Conservation (phyloP, 2,113 vertebrate genomes). For the Salvelinus namaycush region DNA sequence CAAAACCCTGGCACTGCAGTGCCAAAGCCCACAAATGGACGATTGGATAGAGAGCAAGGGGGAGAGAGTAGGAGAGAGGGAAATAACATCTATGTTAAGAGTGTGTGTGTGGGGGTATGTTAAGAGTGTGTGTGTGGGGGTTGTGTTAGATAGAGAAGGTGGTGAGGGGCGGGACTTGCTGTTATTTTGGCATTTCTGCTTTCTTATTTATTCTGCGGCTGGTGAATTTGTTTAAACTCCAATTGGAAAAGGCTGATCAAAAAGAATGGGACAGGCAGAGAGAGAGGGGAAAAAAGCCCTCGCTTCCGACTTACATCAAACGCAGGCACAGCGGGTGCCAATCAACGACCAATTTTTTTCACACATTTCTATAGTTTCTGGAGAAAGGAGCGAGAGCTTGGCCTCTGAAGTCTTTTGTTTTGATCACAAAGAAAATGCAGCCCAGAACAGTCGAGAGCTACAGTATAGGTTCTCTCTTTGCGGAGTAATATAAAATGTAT, state of each 20-base stretch:
- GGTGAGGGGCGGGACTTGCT: not conserved
- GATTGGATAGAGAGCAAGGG: not conserved
- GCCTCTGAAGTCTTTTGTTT: constrained; percentile 9
- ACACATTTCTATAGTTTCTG: constrained; percentile 21
- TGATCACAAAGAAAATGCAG: not conserved
- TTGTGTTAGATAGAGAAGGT: constrained; percentile 5
- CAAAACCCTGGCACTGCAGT: not conserved
- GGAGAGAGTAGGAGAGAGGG: not conserved
- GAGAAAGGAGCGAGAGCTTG: not conserved
- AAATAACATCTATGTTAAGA: not conserved
- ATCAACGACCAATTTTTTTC: constrained; percentile 42
- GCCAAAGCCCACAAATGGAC: not conserved
- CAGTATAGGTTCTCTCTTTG: not conserved
- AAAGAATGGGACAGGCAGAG: constrained; percentile 22
- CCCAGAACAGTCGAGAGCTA: not conserved
- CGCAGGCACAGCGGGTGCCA: constrained; percentile 30
- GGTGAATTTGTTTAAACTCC: constrained; percentile 35
- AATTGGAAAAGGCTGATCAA: constrained; percentile 32
- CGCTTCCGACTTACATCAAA: constrained; percentile 44
- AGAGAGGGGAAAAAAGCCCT: constrained; percentile 25
- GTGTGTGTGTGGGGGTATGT: not conserved
- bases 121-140: not conserved
- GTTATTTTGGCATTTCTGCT: constrained; percentile 13
- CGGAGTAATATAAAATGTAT: not conserved
- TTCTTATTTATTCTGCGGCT: constrained; percentile 42